Percentiles rank a stretch among this genome's conserved stretches.
phyloP scores from a whole-genome alignment of 1,140 invertebrate genomes.

The Heliconius hermathena region DNA sequence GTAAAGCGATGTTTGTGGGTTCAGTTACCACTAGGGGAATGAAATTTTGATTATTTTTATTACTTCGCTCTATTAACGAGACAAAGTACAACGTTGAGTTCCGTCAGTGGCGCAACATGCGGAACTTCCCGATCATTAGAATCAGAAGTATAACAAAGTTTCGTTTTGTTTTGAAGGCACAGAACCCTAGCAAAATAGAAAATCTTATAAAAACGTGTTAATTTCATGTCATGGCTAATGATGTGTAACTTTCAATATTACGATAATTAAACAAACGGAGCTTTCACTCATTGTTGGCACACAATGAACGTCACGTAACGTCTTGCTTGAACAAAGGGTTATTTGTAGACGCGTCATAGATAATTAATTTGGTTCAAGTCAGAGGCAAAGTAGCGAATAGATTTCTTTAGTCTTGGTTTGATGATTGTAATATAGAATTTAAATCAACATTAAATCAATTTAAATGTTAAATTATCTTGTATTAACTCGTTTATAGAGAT shows the following conservation, averaged over 20 bases:
- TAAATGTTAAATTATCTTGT: too few species aligned
- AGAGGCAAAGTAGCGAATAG: neutral
- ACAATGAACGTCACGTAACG: conserved; percentile 27
- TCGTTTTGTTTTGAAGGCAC: too few species aligned
- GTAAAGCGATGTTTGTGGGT: too few species aligned
- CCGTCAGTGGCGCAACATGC: too few species aligned
- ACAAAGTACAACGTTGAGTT: too few species aligned
- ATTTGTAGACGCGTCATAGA: conserved; percentile 24
- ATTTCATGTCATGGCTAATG: conserved; percentile 19
- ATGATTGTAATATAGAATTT: neutral
- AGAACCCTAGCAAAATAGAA: neutral
- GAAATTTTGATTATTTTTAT: too few species aligned
- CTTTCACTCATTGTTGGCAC: conserved; percentile 42
- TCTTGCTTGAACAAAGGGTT: conserved; percentile 34
- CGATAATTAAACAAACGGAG: conserved; percentile 34
- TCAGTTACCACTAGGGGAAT: too few species aligned
- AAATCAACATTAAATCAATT: too few species aligned
- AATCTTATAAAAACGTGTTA: neutral
- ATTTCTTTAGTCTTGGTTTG: neutral
- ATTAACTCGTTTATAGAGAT: too few species aligned
- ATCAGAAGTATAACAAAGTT: too few species aligned
- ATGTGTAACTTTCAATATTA: conserved; percentile 22
- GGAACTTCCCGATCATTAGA: too few species aligned
- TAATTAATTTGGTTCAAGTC: conserved; percentile 23
- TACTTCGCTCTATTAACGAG: too few species aligned